These are phyloP conservation scores for Amphimedon queenslandica DNA, from an alignment of 37 sponge, comb jelly and placozoan genomes.

Conservation along the genomic window DNA sequence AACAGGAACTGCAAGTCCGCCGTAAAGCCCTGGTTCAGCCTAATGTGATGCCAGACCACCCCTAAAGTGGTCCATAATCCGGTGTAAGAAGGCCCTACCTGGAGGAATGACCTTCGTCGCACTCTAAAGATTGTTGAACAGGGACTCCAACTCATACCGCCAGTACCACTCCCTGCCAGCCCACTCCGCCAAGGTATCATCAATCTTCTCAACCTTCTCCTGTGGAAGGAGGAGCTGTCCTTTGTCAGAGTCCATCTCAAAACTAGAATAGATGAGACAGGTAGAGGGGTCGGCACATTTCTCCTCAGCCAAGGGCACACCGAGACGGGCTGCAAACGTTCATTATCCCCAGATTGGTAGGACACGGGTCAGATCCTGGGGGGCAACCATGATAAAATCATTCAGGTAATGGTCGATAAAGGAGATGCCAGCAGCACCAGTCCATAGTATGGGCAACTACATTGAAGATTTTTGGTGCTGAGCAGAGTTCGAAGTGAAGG, in stretches of 20 bases:
- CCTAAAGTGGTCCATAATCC: too few relatives aligned
- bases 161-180: neutral
- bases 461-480: neutral
- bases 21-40: constrained; percentile 17
- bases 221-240: neutral
- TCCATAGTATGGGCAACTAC: neutral
- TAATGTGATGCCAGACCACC: too few relatives aligned
- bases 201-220: neutral
- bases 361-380: neutral
- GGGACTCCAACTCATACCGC: neutral
- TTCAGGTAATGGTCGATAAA: neutral
- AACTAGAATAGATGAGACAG: neutral
- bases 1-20: constrained; percentile 17
- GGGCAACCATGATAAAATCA: neutral
- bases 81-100: neutral
- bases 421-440: neutral
- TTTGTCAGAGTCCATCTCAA: neutral
- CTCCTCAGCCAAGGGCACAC: neutral
- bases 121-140: neutral
- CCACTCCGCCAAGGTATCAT: neutral
- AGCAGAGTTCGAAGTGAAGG: constrained; percentile 6
- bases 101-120: neutral
- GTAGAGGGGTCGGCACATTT: neutral
- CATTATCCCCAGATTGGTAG: neutral
- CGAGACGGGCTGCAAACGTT: neutral